Conservation (phyloP, 2,888 invertebrate genomes). For the Rhagophthalmus giganteus region DNA sequence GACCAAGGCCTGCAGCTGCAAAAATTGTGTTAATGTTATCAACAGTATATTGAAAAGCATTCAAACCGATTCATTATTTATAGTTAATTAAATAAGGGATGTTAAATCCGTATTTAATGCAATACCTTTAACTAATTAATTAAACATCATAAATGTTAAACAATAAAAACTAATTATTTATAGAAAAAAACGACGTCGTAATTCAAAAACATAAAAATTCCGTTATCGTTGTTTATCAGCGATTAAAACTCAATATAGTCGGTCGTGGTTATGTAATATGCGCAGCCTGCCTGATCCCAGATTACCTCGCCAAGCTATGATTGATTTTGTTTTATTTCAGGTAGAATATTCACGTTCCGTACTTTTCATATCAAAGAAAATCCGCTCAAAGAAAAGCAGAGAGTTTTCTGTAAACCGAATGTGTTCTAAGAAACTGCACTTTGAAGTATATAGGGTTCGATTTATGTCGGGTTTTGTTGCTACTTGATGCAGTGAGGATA, state of each 20-base stretch:
- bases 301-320: slow-evolving; percentile 41
- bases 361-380: slow-evolving; percentile 45
- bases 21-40: background rate
- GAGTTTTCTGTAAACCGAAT: slow-evolving; percentile 26
- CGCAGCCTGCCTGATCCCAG: slow-evolving; percentile 40
- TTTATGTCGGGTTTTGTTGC: slow-evolving; percentile 28
- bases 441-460: slow-evolving; percentile 31
- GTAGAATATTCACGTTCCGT: slow-evolving; percentile 44
- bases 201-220: too few relatives aligned
- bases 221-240: too few relatives aligned
- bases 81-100: too few relatives aligned
- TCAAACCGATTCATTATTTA: too few relatives aligned
- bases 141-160: too few relatives aligned
- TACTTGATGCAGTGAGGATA: slow-evolving; percentile 15
- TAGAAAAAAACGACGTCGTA: too few relatives aligned
- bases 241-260: too few relatives aligned
- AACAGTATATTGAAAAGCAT: background rate
- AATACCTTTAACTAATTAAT: too few relatives aligned
- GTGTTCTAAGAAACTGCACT: slow-evolving; percentile 23
- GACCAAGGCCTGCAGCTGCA: slow-evolving; percentile 15
- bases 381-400: slow-evolving; percentile 42
- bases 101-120: too few relatives aligned
- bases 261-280: slow-evolving; percentile 22
- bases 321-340: slow-evolving; percentile 44
- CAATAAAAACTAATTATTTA: too few relatives aligned